Evolutionary conservation across 2,113 vertebrate genomes (phyloP).

Genomic region (Raphicerus campestris): DNA sequence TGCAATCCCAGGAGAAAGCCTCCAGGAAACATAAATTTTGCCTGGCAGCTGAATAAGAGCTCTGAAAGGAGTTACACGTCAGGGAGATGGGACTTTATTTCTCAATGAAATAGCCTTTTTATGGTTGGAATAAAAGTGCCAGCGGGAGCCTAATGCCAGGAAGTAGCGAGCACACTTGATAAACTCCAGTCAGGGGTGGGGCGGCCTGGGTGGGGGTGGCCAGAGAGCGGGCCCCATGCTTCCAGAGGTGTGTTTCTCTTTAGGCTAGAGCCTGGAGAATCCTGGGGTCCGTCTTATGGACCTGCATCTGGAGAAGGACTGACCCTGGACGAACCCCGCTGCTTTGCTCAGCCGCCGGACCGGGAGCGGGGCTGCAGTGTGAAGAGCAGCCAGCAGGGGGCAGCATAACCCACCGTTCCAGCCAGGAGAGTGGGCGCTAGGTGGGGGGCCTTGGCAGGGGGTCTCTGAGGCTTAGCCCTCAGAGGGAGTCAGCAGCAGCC

Average conservation of each 20-base stretch:
- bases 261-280: background rate
- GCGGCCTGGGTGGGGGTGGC: background rate
- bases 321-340: accelerated
- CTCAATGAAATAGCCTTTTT: conserved; percentile 77
- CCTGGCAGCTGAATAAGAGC: conserved; percentile 69
- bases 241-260: background rate
- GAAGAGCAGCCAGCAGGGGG: conserved; percentile 69
- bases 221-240: background rate
- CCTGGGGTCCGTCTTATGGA: background rate
- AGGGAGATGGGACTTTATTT: conserved; percentile 79
- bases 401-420: conserved; percentile 63
- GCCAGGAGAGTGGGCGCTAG: background rate
- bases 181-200: conserved; percentile 62
- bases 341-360: background rate
- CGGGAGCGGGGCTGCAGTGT: background rate
- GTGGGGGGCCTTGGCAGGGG: background rate
- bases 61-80: conserved; percentile 73
- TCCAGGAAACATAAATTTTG: conserved; percentile 78
- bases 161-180: conserved; percentile 70
- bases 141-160: conserved; percentile 75
- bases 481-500: background rate
- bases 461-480: background rate
- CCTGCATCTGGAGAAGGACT: background rate
- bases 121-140: conserved; percentile 78
- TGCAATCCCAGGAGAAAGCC: conserved; percentile 49